Evolutionary conservation across 2,888 invertebrate genomes (phyloP).

Genomic region (Platypus cylindrus): DNA sequence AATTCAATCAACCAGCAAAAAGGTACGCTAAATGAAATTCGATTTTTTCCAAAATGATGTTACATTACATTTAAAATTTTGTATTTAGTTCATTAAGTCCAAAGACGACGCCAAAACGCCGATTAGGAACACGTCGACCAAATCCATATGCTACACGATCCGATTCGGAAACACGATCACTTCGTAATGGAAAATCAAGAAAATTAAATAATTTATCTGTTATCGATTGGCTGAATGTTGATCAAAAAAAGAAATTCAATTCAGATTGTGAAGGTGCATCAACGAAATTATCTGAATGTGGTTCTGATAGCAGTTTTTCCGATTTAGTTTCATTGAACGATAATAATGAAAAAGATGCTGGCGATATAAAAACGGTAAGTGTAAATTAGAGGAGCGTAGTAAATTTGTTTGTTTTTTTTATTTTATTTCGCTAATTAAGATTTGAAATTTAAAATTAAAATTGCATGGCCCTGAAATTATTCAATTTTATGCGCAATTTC

Average conservation of each 20-base stretch:
- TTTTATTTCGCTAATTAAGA: not conserved
- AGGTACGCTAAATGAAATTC: not conserved
- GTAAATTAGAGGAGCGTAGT: constrained; percentile 28
- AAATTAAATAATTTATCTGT: constrained; percentile 45
- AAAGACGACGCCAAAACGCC: constrained; percentile 23
- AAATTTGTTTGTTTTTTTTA: constrained; percentile 1
- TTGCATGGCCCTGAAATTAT: no score
- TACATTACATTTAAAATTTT: not conserved
- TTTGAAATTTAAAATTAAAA: no score
- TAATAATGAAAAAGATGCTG: constrained; percentile 21
- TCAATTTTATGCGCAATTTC: no score
- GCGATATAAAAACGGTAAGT: constrained; percentile 7
- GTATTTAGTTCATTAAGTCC: constrained; percentile 20
- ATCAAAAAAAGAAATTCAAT: constrained; percentile 40
- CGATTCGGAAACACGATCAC: constrained; percentile 44
- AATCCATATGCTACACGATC: constrained; percentile 51
- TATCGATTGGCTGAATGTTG: constrained; percentile 45
- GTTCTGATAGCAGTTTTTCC: constrained; percentile 50
- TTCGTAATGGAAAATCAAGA: constrained; percentile 54
- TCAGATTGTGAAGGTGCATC: constrained; percentile 49
- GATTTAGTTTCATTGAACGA: constrained; percentile 36
- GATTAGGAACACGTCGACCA: constrained; percentile 19
- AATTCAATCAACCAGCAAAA: constrained; percentile 23
- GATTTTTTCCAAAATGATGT: not conserved
- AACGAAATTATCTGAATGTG: constrained; percentile 46